Evolutionary conservation across 2,113 vertebrate species (phyloP).

Genomic region (Sinocyclocheilus anshuiensis): DNA sequence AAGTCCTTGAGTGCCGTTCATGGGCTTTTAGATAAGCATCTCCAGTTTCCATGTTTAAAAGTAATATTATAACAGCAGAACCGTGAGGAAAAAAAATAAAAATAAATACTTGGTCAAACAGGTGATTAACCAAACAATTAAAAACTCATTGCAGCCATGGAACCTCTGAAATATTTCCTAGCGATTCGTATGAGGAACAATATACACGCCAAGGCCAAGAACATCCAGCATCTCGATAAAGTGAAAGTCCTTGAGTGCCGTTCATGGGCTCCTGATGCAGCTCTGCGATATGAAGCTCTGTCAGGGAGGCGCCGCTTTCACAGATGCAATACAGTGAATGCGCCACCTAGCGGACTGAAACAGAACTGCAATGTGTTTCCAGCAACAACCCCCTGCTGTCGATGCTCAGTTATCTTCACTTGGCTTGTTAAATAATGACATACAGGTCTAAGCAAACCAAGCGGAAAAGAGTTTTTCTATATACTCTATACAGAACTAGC

Average conservation of each 20-base stretch:
- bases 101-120: neutral
- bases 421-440: neutral
- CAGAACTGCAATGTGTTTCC: neutral
- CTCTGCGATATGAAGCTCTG: neutral
- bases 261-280: neutral
- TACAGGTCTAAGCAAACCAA: neutral
- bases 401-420: conserved; percentile 48
- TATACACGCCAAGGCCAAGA: neutral
- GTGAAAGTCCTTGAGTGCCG: neutral
- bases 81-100: neutral
- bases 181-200: neutral
- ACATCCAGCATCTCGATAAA: conserved; percentile 24
- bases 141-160: neutral
- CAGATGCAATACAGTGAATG: conserved; percentile 39
- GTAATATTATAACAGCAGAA: neutral
- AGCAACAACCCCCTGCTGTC: neutral
- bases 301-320: conserved; percentile 10
- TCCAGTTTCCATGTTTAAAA: neutral
- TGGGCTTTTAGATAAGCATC: conserved; percentile 1
- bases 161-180: neutral
- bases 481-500: neutral
- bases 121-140: neutral
- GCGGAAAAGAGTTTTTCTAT: conserved; percentile 38
- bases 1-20: neutral
- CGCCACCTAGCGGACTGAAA: neutral